A percentile compares a stretch with the other conserved stretches of the same genome.
Evolutionary conservation across 2,888 invertebrate genomes (phyloP).

Genomic region (Pseudococcus longispinus): DNA sequence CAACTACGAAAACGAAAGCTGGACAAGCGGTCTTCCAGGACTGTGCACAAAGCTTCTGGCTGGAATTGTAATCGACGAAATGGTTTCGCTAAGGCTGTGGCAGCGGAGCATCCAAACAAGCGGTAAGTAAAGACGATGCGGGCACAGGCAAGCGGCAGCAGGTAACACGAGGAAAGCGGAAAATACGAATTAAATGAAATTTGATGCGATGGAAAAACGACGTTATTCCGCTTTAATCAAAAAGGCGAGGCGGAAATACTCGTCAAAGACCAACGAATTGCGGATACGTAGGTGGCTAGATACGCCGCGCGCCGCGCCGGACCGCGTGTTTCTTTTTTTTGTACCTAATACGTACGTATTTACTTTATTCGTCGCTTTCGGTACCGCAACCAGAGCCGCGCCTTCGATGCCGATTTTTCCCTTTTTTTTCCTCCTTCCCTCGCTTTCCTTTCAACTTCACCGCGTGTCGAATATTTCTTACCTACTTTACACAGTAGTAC

Average conservation of each 20-base stretch:
- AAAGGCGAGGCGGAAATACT: neutral
- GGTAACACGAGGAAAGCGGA: neutral
- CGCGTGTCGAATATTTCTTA: neutral
- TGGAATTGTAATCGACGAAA: neutral
- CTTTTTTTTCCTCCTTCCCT: neutral
- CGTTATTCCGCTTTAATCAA: conserved; percentile 7
- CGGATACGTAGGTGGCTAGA: neutral
- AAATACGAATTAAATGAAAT: neutral
- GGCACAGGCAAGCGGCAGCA: neutral
- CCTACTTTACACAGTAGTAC: too few relatives aligned
- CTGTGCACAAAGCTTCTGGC: neutral
- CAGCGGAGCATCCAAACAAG: neutral
- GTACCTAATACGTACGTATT: too few relatives aligned
- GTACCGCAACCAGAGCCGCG: neutral
- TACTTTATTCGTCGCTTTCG: neutral
- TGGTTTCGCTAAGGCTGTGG: neutral
- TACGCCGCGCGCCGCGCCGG: neutral
- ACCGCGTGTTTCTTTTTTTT: neutral
- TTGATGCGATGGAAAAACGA: neutral
- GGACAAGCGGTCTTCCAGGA: neutral
- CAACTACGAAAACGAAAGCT: neutral
- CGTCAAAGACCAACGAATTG: neutral
- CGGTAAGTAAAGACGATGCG: neutral
- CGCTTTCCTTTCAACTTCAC: too few relatives aligned
- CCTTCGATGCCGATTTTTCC: neutral